Evolutionary conservation across 1,140 invertebrate genomes (phyloP).

Genomic region (Harpegnathos saltator): DNA sequence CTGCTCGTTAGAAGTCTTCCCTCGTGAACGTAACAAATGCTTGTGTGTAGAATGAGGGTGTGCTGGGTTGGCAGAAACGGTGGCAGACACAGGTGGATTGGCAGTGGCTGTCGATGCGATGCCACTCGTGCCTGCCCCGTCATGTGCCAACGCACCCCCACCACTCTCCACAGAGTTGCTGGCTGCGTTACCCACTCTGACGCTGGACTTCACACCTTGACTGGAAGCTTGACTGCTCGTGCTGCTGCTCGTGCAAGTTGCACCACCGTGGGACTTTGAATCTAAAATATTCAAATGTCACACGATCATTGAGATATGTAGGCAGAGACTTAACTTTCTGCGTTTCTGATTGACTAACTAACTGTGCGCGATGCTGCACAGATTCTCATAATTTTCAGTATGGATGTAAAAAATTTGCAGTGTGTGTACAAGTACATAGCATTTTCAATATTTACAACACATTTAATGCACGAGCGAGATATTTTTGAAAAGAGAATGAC

Average conservation of each 20-base stretch:
- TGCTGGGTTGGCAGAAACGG: constrained; percentile 78
- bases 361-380: constrained; percentile 8
- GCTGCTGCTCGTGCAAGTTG: constrained; percentile 74
- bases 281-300: constrained; percentile 73
- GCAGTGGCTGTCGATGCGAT: constrained; percentile 79
- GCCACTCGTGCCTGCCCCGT: constrained; percentile 85
- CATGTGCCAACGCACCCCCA: constrained; percentile 85
- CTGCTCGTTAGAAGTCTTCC: constrained; percentile 81
- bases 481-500: constrained; percentile 2
- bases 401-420: constrained; percentile 15
- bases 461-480: constrained; percentile 7
- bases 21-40: constrained; percentile 84
- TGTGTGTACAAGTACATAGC: constrained; percentile 44
- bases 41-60: constrained; percentile 85
- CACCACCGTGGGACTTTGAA: constrained; percentile 80
- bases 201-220: constrained; percentile 84
- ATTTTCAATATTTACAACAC: constrained; percentile 46
- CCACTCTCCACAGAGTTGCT: constrained; percentile 85
- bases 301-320: constrained; percentile 48
- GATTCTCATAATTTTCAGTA: constrained; percentile 27
- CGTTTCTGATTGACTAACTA: not conserved
- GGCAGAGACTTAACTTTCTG: not conserved
- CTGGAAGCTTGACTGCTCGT: constrained; percentile 82
- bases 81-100: constrained; percentile 82
- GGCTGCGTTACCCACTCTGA: constrained; percentile 86